phyloP scores from a whole-genome alignment of 2,113 vertebrate species.

The Ctenomys sociabilis region DNA sequence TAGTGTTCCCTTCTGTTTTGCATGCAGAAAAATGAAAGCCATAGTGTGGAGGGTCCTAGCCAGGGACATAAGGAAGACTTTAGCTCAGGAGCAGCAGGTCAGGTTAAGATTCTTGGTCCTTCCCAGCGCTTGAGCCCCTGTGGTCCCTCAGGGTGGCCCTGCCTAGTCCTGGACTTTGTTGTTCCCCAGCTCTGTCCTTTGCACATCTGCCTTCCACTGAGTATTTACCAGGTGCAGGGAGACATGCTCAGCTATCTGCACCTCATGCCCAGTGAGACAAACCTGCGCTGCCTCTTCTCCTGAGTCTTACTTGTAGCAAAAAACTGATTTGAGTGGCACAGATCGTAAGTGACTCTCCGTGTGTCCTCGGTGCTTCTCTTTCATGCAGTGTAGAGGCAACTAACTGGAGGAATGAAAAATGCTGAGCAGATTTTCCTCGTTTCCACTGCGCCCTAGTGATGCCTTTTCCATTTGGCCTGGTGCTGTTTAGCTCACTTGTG shows the following conservation, averaged over 20 bases:
- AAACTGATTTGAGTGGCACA: background rate
- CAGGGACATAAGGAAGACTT: fast-evolving
- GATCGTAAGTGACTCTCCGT: background rate
- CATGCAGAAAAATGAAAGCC: background rate
- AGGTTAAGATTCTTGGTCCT: background rate
- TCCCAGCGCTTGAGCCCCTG: background rate
- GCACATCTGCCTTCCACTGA: background rate
- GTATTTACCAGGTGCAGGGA: background rate
- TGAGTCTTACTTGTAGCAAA: constrained; percentile 26
- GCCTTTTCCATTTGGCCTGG: background rate
- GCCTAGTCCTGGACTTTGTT: fast-evolving
- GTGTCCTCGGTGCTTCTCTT: background rate
- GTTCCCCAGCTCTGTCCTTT: background rate
- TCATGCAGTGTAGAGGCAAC: background rate
- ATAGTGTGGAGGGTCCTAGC: background rate
- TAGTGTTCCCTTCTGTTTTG: background rate
- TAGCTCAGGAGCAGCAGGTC: fast-evolving
- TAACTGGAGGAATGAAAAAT: background rate
- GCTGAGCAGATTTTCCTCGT: background rate
- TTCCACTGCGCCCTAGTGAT: background rate
- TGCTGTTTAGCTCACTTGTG: background rate
- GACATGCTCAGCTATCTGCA: background rate
- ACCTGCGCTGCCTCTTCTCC: background rate
- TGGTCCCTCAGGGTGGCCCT: background rate
- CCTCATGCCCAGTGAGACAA: background rate